Evolutionary conservation across 2,888 invertebrate species (phyloP).

Genomic region (Cantharis lateralis): DNA sequence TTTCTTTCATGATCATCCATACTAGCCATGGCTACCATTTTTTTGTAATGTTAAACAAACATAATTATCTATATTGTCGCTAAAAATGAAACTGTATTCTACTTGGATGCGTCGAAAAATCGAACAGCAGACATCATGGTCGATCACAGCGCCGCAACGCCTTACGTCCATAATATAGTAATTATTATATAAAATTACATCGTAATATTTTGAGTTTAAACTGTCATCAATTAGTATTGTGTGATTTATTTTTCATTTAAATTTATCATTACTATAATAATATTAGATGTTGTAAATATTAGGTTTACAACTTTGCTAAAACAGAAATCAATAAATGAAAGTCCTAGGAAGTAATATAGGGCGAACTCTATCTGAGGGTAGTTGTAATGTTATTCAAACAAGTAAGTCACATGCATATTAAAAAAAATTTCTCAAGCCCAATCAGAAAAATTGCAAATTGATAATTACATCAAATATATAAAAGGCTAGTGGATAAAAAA

Average conservation of each 20-base stretch:
- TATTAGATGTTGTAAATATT: neutral
- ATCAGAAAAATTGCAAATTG: no score
- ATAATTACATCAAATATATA: no score
- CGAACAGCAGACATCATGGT: slow-evolving; percentile 53
- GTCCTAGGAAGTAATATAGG: neutral
- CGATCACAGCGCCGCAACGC: slow-evolving; percentile 47
- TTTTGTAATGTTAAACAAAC: slow-evolving; percentile 39
- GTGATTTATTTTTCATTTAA: neutral
- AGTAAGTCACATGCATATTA: neutral
- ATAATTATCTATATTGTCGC: slow-evolving; percentile 24
- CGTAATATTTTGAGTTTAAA: neutral
- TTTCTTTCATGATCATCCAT: slow-evolving; percentile 88
- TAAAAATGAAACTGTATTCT: slow-evolving; percentile 21
- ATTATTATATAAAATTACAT: neutral
- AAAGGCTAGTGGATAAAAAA: no score
- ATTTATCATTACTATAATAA: neutral
- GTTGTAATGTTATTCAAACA: neutral
- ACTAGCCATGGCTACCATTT: slow-evolving; percentile 77
- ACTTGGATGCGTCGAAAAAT: slow-evolving; percentile 49
- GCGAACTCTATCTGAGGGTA: neutral
- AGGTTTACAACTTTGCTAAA: neutral
- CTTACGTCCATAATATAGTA: slow-evolving; percentile 9
- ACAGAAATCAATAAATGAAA: neutral
- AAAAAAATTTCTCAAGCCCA: no score
- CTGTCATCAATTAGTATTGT: neutral